A percentile compares a stretch with the other conserved stretches of the same genome.
Evolutionary conservation across 2,113 vertebrate genomes (phyloP).

Genomic region (Aspiorhynchus laticeps): DNA sequence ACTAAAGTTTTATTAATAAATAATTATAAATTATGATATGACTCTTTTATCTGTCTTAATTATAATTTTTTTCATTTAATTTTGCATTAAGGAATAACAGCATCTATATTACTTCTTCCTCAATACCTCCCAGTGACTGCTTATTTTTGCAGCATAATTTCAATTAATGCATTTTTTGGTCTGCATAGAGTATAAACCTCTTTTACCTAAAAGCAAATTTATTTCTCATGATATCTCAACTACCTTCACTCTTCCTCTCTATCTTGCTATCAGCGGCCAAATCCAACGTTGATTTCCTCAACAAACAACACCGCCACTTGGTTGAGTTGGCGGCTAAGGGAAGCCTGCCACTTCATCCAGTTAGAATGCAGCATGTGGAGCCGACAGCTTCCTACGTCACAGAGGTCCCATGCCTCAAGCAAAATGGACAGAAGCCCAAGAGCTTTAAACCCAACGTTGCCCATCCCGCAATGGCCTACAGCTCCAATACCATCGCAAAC

Average conservation of each 20-base stretch:
- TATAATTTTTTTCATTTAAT: too few species aligned
- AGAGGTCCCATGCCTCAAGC: constrained; percentile 82
- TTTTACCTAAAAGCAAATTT: background rate
- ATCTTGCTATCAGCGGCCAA: constrained; percentile 83
- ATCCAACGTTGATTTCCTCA: constrained; percentile 91
- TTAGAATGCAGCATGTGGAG: constrained; percentile 80
- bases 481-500: constrained; percentile 81
- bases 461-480: constrained; percentile 86
- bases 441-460: constrained; percentile 69
- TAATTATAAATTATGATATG: too few species aligned
- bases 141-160: background rate
- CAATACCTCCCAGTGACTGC: background rate
- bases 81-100: background rate
- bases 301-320: constrained; percentile 86
- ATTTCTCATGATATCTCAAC: background rate
- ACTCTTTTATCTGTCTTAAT: background rate
- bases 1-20: too few species aligned
- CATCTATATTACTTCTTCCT: background rate
- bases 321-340: constrained; percentile 90
- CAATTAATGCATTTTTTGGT: background rate
- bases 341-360: constrained; percentile 87
- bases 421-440: constrained; percentile 88
- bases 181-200: background rate
- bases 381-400: constrained; percentile 85
- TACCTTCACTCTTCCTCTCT: constrained; percentile 50